Base-by-base conservation (phyloP, 1,140 invertebrate genomes). In the Protaetia brevitarsis region DNA sequence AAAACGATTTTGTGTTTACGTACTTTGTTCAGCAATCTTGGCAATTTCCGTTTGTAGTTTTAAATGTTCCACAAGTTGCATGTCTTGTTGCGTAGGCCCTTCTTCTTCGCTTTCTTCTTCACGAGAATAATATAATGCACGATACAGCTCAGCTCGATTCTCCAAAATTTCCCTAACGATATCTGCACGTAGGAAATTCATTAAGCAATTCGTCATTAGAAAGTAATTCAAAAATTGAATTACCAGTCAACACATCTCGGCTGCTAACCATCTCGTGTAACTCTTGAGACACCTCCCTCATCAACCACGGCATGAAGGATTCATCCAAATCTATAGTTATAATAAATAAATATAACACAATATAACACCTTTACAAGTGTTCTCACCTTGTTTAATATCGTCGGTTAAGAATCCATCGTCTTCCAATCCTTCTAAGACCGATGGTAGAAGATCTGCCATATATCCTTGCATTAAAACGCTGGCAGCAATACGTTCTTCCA, bases 221-320 rank as follows among this genome's bases (percentile, higher is more conserved):
- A 23, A 10, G 28, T 36, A 13, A 37, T 37, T 37, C 0, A 3
- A 11, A 37, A 37, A 13, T 37, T 41, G 19, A 41, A 34, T 71
- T 78, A 89, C 89, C 88, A 77, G 88, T 87, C 19, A 95, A 82
- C 28, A 94, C 82, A 74, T 92, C 87, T 59, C 88, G 83, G 64
- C 90, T 92, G 68, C 89, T 87, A 56, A 93, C 85, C 77, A 91
- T 86, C 51, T 87, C 87, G 37, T 91, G 86, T 66, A 95, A 84
- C 79, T 95, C 90, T 63, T 85, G 81, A 31, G 88, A 87, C 11
- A 95, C 91, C 77, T 93, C 89, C 11, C 87, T 86, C 78, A 92
- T 87, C 66, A 96, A 79, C 93, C 93, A 95, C n/a, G 92, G 91
- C 83, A 94, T 88, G 77, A 94, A 90, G 45, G 86, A 86, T 71